Conservation (phyloP, 2,888 invertebrate genomes). For the Euzophera pinguis region DNA sequence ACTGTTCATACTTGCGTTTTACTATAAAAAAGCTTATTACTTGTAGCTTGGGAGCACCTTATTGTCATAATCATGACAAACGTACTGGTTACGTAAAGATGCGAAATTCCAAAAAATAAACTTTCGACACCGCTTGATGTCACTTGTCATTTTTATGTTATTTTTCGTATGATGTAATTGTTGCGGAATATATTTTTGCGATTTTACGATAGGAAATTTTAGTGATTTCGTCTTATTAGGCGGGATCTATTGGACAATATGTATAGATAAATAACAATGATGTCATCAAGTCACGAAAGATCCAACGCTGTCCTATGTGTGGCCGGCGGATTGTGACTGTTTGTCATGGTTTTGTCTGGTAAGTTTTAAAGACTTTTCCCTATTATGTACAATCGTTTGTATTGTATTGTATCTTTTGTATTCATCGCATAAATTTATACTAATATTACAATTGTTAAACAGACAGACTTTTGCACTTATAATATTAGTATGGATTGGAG, state of each 20-base stretch:
- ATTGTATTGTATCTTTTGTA: too few relatives aligned
- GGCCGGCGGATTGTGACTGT: background rate
- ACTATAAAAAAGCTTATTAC: too few relatives aligned
- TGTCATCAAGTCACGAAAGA: background rate
- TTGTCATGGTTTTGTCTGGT: background rate
- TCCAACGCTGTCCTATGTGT: background rate
- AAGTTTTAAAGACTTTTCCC: background rate
- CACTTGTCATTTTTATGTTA: background rate
- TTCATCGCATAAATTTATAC: too few relatives aligned
- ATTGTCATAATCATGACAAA: too few relatives aligned
- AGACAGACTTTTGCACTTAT: too few relatives aligned
- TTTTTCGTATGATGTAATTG: background rate
- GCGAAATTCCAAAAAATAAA: background rate
- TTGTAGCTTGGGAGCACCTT: too few relatives aligned
- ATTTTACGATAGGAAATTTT: background rate
- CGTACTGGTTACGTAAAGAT: background rate
- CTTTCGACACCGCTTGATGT: background rate
- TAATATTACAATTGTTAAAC: too few relatives aligned
- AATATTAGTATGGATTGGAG: too few relatives aligned
- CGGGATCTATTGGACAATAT: background rate
- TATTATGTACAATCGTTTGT: too few relatives aligned
- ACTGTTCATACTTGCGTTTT: too few relatives aligned
- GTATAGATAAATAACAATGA: constrained; percentile 5
- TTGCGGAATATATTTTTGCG: background rate
- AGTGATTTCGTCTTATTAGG: constrained; percentile 16